Percentiles rank a stretch among this genome's conserved stretches.
These are phyloP conservation scores for Hyphantria cunea DNA, from an alignment of 1,140 invertebrate species.

Conservation along the genomic window DNA sequence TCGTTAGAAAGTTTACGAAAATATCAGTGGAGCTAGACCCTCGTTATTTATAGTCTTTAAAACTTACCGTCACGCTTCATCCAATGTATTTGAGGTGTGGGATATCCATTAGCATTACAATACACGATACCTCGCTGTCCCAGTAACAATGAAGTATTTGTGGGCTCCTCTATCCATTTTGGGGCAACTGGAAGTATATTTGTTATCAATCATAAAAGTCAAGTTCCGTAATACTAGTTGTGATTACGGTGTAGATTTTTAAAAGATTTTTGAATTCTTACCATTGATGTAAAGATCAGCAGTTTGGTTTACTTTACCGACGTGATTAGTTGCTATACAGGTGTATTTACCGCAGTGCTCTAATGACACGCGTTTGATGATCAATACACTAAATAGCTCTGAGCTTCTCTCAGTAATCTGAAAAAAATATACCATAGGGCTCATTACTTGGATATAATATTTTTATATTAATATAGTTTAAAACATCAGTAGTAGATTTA, in stretches of 20 bases:
- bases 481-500: too few relatives aligned
- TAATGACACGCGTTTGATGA: slow-evolving; percentile 89
- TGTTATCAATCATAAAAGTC: not conserved
- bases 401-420: slow-evolving; percentile 86
- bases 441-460: slow-evolving; percentile 6
- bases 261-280: slow-evolving; percentile 60
- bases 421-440: slow-evolving; percentile 26
- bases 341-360: slow-evolving; percentile 93
- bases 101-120: slow-evolving; percentile 92
- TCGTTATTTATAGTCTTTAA: too few relatives aligned
- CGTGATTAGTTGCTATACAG: slow-evolving; percentile 92
- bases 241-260: not conserved
- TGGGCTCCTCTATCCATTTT: slow-evolving; percentile 91
- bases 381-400: slow-evolving; percentile 88
- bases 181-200: slow-evolving; percentile 86
- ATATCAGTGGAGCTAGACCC: too few relatives aligned
- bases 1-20: too few relatives aligned
- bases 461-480: too few relatives aligned
- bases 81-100: slow-evolving; percentile 88
- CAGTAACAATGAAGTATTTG: slow-evolving; percentile 87
- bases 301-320: slow-evolving; percentile 91
- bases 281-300: slow-evolving; percentile 92
- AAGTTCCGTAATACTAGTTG: not conserved
- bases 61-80: slow-evolving; percentile 84
- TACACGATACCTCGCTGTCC: slow-evolving; percentile 88